Percentiles rank a stretch among this genome's conserved stretches.
Evolutionary conservation across 2,888 invertebrate species (phyloP).

Genomic region (Orchesellides sinensis): DNA sequence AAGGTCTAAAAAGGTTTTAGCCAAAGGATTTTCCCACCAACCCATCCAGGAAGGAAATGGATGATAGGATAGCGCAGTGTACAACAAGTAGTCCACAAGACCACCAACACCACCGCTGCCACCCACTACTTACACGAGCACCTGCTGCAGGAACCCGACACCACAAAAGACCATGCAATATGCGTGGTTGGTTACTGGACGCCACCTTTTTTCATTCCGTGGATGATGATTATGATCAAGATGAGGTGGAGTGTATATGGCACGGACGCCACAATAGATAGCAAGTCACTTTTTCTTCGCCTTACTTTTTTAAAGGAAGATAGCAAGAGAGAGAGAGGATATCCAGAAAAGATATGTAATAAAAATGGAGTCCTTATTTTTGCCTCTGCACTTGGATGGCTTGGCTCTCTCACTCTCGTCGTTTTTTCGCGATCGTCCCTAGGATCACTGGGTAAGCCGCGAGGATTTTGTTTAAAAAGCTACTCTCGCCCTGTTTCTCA

Average conservation of each 20-base stretch:
- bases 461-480: constrained; percentile 66
- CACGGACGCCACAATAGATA: constrained; percentile 17
- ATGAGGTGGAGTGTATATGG: background rate
- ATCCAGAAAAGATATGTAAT: constrained; percentile 23
- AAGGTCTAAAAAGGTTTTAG: constrained; percentile 66
- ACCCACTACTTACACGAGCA: background rate
- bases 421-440: constrained; percentile 62
- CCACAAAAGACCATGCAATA: background rate
- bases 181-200: background rate
- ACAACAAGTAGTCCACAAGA: background rate
- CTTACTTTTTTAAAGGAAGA: constrained; percentile 8
- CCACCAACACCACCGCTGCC: background rate
- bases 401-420: constrained; percentile 28
- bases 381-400: constrained; percentile 2
- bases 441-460: constrained; percentile 65
- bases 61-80: background rate
- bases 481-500: constrained; percentile 61
- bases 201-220: background rate
- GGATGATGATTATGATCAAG: background rate
- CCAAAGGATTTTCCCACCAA: constrained; percentile 63
- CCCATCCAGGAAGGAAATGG: no score
- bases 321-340: constrained; percentile 9
- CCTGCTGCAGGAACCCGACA: background rate
- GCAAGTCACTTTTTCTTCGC: constrained; percentile 29
- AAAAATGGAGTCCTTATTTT: constrained; percentile 42